Percentiles rank a stretch among this genome's conserved stretches.
Conservation (phyloP, 1,140 invertebrate genomes). For the Sitodiplosis mosellana region DNA sequence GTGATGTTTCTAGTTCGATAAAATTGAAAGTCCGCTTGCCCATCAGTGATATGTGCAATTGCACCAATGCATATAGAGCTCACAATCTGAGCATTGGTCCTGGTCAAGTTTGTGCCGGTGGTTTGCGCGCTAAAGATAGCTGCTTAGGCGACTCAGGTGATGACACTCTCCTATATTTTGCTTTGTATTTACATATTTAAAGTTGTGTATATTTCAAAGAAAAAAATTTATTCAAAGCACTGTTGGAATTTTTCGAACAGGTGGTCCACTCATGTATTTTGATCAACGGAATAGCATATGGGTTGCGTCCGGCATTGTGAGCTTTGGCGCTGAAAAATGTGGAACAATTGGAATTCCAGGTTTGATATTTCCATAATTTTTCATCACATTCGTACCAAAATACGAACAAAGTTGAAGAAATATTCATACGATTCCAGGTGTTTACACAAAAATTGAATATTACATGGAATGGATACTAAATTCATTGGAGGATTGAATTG, state of each 20-base stretch:
- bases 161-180: too few species aligned
- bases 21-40: slow-evolving; percentile 2
- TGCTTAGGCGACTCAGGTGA: slow-evolving; percentile 47
- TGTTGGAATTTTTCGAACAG: too few species aligned
- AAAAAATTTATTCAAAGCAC: too few species aligned
- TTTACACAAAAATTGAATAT: slow-evolving; percentile 28
- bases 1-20: neutral
- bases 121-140: slow-evolving; percentile 33
- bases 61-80: neutral
- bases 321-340: slow-evolving; percentile 29
- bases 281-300: slow-evolving; percentile 18
- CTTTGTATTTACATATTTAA: too few species aligned
- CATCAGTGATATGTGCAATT: neutral
- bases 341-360: slow-evolving; percentile 24
- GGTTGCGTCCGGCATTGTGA: slow-evolving; percentile 33
- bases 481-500: too few species aligned
- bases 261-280: slow-evolving; percentile 38
- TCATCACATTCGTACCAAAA: too few species aligned
- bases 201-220: slow-evolving; percentile 11
- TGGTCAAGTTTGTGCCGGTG: slow-evolving; percentile 37
- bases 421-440: too few species aligned
- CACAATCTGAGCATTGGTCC: too few species aligned
- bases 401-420: too few species aligned
- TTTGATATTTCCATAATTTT: too few species aligned
- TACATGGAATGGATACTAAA: slow-evolving; percentile 28